These are phyloP conservation scores for Papilio dardanus DNA, from an alignment of 1,140 invertebrate genomes.

Conservation along the genomic window DNA sequence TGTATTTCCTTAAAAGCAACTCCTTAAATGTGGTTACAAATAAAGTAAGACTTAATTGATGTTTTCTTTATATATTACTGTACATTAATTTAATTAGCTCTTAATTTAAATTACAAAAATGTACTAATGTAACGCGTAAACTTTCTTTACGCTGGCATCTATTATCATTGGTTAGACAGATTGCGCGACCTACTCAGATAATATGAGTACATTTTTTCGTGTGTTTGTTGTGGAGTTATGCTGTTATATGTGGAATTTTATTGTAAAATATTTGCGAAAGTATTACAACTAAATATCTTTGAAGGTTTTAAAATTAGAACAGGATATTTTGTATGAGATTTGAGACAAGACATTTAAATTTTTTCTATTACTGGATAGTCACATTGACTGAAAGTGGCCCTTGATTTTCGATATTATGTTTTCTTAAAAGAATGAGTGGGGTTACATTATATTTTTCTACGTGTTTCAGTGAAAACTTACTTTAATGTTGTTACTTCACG, in stretches of 20 bases:
- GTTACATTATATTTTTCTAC: background rate
- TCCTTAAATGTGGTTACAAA: no score
- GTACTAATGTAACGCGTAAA: background rate
- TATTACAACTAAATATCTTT: constrained; percentile 16
- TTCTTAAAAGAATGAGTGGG: background rate
- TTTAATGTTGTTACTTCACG: background rate
- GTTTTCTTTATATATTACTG: no score
- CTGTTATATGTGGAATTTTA: background rate
- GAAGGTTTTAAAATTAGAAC: background rate
- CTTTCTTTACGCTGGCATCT: background rate
- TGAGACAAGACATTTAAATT: background rate
- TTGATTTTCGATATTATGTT: background rate
- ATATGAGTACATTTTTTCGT: constrained; percentile 11
- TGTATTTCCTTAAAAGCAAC: no score
- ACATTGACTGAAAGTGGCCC: no score
- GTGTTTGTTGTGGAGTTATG: background rate
- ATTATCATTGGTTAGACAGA: constrained; percentile 7
- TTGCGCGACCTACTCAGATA: constrained; percentile 20
- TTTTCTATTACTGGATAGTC: no score
- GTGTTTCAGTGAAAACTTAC: background rate
- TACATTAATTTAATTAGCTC: background rate
- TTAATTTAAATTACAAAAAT: background rate
- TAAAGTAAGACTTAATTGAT: no score
- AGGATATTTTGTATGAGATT: background rate
- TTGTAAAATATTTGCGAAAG: constrained; percentile 15